Base-by-base conservation (phyloP, 2,113 vertebrate species). In the Melospiza melodia region DNA sequence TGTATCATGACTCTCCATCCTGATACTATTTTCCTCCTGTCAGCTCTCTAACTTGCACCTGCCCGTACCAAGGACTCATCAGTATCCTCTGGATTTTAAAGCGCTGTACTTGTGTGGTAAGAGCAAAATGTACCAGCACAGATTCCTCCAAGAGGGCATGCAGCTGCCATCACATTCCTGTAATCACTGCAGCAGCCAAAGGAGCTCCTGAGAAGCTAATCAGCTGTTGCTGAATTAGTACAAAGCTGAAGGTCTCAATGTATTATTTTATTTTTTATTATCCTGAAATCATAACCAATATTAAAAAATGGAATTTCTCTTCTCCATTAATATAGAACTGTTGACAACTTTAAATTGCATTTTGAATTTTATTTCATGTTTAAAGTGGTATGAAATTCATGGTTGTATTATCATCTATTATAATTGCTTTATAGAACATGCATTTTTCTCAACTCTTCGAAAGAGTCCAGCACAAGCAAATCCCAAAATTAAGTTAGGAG, bases 21-120 rank as follows among this genome's bases (percentile, higher is more conserved):
- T 15, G 4, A 16, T 21, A 44, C 2, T 1, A 6, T 8, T 52
- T 41, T 59, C 13, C 20, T 68, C 1, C 2, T 17, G n/a, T 66
- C 76, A 66, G 17, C 58, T 44, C 33, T 10, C 23, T 27, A 22
- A 41, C 19, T 23, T 57, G 23, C 78, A 82, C 58, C 39, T 33
- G 62, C 1, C 2, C 0, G 6, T 68, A 43, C 18, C n/a, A 39
- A 68, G 37, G 43, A 41, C 44, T 33, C 12, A 30, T 31, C 31
- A 24, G 27, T 9, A 27, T 12, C 16, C 41, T 6, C 30, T 39
- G 39, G 17, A 62, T 79, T 93, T 58, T 74, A 62, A 62, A 87
- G 73, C 55, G 37, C 61, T 43, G 17, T 17, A 46, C 31, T 31
- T 65, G 15, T 25, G 24, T 69, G 63, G 41, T 83, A 11, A 6